Conservation (phyloP, 2,888 invertebrate genomes). For the Ormyrus thymus region DNA sequence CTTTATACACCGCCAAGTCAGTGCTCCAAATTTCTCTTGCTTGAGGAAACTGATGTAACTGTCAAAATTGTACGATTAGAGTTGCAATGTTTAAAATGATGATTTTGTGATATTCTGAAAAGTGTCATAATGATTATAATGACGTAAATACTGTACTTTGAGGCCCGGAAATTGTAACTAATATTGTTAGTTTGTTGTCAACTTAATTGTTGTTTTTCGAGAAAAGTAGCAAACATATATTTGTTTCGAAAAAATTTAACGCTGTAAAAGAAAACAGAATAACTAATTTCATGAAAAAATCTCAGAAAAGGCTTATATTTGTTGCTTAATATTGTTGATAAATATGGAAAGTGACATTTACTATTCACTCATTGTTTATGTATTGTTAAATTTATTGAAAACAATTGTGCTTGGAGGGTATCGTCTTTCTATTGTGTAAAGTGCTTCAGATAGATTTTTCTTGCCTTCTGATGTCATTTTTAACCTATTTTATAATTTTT, state of each 20-base stretch:
- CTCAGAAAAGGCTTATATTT: too few species aligned
- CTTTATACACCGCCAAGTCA: not conserved
- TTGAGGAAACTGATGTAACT: conserved; percentile 5
- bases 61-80: not conserved
- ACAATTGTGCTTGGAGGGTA: conserved; percentile 3
- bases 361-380: conserved; percentile 9
- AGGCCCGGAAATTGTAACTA: not conserved
- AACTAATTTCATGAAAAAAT: too few species aligned
- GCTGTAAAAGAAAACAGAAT: not conserved
- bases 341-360: conserved; percentile 2
- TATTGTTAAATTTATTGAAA: not conserved
- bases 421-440: conserved; percentile 15
- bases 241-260: too few species aligned
- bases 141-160: conserved; percentile 9
- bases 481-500: conserved; percentile 22
- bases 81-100: not conserved
- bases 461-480: conserved; percentile 10
- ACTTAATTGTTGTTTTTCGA: conserved; percentile 5
- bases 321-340: not conserved
- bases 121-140: not conserved
- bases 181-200: conserved; percentile 14
- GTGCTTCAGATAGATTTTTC: conserved; percentile 19
- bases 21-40: conserved; percentile 15
- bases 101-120: not conserved
- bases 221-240: too few species aligned